phyloP scores from a whole-genome alignment of 1,140 invertebrate species.

The Pomacea maculata region DNA sequence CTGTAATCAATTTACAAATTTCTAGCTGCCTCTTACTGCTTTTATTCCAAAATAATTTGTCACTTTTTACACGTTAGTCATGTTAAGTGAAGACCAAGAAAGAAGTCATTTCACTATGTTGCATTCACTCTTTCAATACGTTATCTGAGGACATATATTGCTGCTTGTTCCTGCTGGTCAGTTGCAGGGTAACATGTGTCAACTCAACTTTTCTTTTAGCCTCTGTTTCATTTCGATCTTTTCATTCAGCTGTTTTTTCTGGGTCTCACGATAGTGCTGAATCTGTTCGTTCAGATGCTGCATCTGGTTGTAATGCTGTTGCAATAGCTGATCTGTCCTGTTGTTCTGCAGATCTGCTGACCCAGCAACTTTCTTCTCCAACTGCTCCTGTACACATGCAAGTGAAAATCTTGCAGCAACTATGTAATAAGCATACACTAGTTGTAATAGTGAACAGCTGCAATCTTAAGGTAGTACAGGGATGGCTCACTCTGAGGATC shows the following conservation, averaged over 20 bases:
- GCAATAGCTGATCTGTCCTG: constrained; percentile 53
- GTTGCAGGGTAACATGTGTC: not conserved
- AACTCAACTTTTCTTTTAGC: constrained; percentile 50
- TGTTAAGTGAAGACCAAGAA: too few species aligned
- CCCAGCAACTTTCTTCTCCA: constrained; percentile 44
- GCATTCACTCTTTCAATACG: not conserved
- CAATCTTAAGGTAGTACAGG: too few species aligned
- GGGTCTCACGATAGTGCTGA: constrained; percentile 44
- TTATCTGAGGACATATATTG: not conserved
- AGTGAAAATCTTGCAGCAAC: too few species aligned
- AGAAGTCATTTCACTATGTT: not conserved
- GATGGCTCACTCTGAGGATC: too few species aligned
- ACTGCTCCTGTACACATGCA: constrained; percentile 42
- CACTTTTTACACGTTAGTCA: too few species aligned
- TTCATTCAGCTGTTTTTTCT: constrained; percentile 53
- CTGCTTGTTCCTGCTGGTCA: not conserved
- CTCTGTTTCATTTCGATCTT: constrained; percentile 53
- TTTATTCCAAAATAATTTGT: too few species aligned
- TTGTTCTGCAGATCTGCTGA: constrained; percentile 27
- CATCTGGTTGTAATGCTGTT: constrained; percentile 57
- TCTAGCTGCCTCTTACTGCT: not conserved
- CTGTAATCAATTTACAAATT: not conserved
- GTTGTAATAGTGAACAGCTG: too few species aligned
- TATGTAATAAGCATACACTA: too few species aligned
- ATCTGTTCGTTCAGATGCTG: constrained; percentile 52